Conservation (phyloP, 2,797 vertebrate genomes). For the Psittacula echo region DNA sequence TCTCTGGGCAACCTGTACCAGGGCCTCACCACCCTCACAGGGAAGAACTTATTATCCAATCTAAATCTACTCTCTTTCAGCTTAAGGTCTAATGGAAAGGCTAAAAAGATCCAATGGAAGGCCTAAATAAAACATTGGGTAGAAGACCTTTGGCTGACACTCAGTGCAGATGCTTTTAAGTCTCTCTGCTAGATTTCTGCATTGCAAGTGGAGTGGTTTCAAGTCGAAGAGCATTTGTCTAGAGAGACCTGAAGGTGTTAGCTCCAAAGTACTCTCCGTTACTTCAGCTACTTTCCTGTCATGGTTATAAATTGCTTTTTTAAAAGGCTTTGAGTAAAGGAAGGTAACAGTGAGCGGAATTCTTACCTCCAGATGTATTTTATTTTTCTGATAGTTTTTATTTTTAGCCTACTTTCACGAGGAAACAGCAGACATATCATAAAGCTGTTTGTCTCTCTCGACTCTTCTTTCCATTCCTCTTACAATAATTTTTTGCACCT, state of each 20-base stretch:
- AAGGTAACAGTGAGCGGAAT: background rate
- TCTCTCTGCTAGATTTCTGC: background rate
- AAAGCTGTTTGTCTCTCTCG: background rate
- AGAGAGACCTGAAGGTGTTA: background rate
- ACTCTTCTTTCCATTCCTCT: background rate
- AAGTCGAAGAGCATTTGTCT: background rate
- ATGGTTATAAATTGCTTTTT: background rate
- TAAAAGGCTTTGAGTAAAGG: background rate
- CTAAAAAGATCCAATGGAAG: background rate
- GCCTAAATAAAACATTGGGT: background rate
- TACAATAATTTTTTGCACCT: background rate
- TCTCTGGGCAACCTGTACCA: background rate
- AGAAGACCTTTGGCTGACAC: background rate
- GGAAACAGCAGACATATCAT: accelerated
- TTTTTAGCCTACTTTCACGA: background rate
- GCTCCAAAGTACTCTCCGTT: background rate
- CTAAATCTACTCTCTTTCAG: background rate
- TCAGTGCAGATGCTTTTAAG: background rate
- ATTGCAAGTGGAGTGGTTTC: background rate
- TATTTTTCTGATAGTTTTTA: background rate
- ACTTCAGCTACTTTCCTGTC: background rate
- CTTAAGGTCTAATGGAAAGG: background rate
- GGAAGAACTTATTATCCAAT: background rate
- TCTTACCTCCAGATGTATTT: background rate
- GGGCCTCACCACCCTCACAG: accelerated